Base-by-base conservation (phyloP, 2,888 invertebrate genomes). In the Clusia tigrina region DNA sequence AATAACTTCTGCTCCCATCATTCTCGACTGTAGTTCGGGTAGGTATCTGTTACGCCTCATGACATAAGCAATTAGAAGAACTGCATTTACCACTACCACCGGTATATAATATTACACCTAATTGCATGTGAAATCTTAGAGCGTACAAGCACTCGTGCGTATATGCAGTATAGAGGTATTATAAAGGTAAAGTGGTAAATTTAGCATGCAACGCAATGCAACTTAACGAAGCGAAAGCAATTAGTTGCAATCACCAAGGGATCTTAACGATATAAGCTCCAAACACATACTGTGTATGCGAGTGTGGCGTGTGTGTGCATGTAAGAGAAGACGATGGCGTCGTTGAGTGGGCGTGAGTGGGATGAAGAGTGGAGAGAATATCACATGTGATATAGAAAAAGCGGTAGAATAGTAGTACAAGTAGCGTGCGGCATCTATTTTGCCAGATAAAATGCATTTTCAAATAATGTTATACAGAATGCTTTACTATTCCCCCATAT, bases 171-270 rank as follows among this genome's bases (percentile, higher is more conserved):
- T n/a, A n/a, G n/a, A n/a, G n/a, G n/a, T n/a, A n/a, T 32, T 32
- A 6, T 9, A 32, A 6, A 32, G 6, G 32, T 12, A 6, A 32
- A 9, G 32, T n/a, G 12, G 15, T 62, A 63, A 63, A 53, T 67
- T 68, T 72, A 66, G 66, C 72, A 65, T 71, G 71, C 69, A 62
- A 59, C 64, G 67, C 57, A 67, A 71, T 71, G 71, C 74, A 72
- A 69, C 72, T 72, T 76, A 74, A 76, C 74, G 73, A 74, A 74
- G 71, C 42, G n/a, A 42, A 42, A 42, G 42, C 42, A 42, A 42
- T 42, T 42, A 42, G 42, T 15, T 42, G 42, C 42, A 42, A 42
- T 42, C 42, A 42, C 3, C n/a, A n/a, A 42, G 42, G n/a, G n/a
- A n/a, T n/a, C n/a, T n/a, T n/a, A n/a, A n/a, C n/a, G n/a, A n/a